Base-by-base conservation (phyloP, 2,797 vertebrate genomes). In the Bovichtus diacanthus region DNA sequence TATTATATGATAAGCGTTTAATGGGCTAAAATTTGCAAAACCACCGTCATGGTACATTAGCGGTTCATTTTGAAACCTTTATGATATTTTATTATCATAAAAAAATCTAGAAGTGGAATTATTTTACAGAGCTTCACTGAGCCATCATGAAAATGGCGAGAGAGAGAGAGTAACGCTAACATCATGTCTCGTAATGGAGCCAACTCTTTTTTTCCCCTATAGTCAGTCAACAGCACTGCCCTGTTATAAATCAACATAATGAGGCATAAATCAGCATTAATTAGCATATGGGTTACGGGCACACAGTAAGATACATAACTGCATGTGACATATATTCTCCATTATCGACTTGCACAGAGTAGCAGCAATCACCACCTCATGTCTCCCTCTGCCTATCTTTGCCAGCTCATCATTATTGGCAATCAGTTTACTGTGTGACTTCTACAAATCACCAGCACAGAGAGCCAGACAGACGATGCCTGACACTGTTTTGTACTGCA, bases 221-320 rank as follows among this genome's bases (percentile, higher is more conserved):
- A 79, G 64, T 72, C 83, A 82, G 87, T 89, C 87, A 86, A 78
- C 74, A 79, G 85, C 84, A 49, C 74, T 87, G 19, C 55, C 69
- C 51, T 44, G 82, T 79, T 78, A 90, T 93, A 86, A 90, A 91
- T 93, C 92, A 90, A 78, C 87, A 91, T 92, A 93, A 93, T 90
- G 90, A 93, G 92, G 87, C 84, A 89, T 90, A 90, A 87, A 91
- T 92, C 91, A 90, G 86, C 88, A 89, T 87, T 86, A 91, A 92
- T 91, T 88, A 91, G 80, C 90, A 92, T 89, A 87, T 79, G 86
- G 87, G 83, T 87, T 85, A 75, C 31, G 4, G 74, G 69, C 68
- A 81, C 70, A 70, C 80, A 80, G 64, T 83, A 70, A 87, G 85
- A 88, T 80, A 84, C 69, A 70, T 86, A 90, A 90, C 87, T 87